phyloP scores from a whole-genome alignment of 2,113 vertebrate species.

The Phylloscopus trochilus region DNA sequence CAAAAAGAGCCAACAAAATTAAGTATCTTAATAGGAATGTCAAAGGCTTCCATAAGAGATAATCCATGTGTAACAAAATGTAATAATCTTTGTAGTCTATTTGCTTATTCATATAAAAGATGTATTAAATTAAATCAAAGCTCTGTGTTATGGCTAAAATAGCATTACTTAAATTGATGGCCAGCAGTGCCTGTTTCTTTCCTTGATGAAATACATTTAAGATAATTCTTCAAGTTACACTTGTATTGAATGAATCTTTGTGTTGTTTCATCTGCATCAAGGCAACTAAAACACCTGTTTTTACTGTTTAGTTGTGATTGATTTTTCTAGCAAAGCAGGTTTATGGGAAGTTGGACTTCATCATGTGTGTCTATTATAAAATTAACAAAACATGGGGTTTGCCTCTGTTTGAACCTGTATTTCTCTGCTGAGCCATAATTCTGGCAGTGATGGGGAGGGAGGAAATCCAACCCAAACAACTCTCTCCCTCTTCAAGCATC shows the following conservation, averaged over 20 bases:
- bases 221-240: background rate
- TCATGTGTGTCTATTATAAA: background rate
- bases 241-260: background rate
- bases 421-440: background rate
- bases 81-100: background rate
- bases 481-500: background rate
- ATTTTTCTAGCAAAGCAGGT: background rate
- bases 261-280: background rate
- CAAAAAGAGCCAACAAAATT: background rate
- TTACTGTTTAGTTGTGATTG: background rate
- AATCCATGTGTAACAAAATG: background rate
- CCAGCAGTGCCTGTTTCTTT: background rate
- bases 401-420: background rate
- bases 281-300: background rate
- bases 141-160: background rate
- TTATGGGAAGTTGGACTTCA: background rate
- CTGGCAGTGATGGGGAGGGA: background rate
- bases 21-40: background rate
- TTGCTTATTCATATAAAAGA: background rate
- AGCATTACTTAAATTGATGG: background rate
- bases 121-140: background rate
- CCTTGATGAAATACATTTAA: background rate
- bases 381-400: background rate
- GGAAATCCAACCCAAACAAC: background rate
- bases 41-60: background rate